phyloP scores from a whole-genome alignment of 2,888 invertebrate species.

The Synergus gifuensis region DNA sequence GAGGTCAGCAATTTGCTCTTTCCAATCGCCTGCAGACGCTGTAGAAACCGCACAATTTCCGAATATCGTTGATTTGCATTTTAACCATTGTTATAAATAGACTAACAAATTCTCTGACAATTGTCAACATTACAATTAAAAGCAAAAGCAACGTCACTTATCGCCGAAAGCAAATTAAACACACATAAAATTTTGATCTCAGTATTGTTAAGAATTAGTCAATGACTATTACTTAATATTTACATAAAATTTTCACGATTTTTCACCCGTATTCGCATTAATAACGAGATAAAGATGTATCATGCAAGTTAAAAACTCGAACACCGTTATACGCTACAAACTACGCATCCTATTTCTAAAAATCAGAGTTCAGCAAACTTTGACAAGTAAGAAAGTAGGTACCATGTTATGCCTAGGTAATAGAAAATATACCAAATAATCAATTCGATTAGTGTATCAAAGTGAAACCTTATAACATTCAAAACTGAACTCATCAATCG shows the following conservation, averaged over 20 bases:
- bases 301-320: constrained; percentile 34
- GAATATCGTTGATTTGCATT: constrained; percentile 53
- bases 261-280: not conserved
- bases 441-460: constrained; percentile 60
- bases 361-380: constrained; percentile 74
- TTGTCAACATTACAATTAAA: constrained; percentile 29
- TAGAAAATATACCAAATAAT: constrained; percentile 53
- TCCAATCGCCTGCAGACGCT: constrained; percentile 74
- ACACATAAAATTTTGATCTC: not conserved
- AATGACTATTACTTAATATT: not conserved
- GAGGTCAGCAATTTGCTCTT: constrained; percentile 71
- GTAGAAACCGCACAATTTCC: constrained; percentile 71
- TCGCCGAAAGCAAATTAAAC: constrained; percentile 16
- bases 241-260: not conserved
- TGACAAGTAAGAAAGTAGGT: constrained; percentile 77
- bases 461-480: constrained; percentile 46
- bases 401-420: constrained; percentile 67
- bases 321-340: constrained; percentile 44
- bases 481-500: constrained; percentile 48
- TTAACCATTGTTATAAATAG: constrained; percentile 45
- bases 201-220: constrained; percentile 17
- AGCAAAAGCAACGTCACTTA: constrained; percentile 41
- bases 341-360: constrained; percentile 62
- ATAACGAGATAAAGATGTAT: constrained; percentile 10
- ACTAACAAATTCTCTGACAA: constrained; percentile 28